A percentile compares a stretch with the other conserved stretches of the same genome.
Conservation (phyloP, 2,888 invertebrate species). For the Aleiodes alternator region DNA sequence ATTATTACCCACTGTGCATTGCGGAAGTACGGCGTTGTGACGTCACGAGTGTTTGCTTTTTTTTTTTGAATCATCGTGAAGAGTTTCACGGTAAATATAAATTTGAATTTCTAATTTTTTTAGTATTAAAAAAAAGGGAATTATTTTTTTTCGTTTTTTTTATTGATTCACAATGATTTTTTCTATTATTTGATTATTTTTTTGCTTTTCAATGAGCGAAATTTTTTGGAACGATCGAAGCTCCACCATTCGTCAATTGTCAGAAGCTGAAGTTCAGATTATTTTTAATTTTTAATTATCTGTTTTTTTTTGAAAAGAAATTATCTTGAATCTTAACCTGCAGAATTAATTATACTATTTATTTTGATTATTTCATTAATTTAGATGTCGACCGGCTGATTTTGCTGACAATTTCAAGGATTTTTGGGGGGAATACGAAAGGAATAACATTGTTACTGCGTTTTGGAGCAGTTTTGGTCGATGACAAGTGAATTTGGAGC, state of each 20-base stretch:
- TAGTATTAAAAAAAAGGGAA: neutral
- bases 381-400: neutral
- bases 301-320: neutral
- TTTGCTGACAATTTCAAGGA: neutral
- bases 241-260: neutral
- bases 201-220: neutral
- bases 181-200: too few relatives aligned
- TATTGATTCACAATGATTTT: too few relatives aligned
- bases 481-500: neutral
- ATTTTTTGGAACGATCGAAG: neutral
- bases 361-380: neutral
- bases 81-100: neutral
- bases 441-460: too few relatives aligned
- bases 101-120: neutral
- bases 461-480: too few relatives aligned
- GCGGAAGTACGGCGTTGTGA: conserved; percentile 37
- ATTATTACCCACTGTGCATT: conserved; percentile 55
- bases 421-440: too few relatives aligned
- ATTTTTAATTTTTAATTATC: neutral
- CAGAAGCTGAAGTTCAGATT: neutral
- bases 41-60: conserved; percentile 36
- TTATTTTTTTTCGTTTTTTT: too few relatives aligned
- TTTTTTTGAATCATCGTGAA: neutral
- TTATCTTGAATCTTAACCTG: conserved; percentile 4
- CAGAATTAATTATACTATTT: neutral